Conservation (phyloP, 2,113 vertebrate species). For the Halcyon malimbica region DNA sequence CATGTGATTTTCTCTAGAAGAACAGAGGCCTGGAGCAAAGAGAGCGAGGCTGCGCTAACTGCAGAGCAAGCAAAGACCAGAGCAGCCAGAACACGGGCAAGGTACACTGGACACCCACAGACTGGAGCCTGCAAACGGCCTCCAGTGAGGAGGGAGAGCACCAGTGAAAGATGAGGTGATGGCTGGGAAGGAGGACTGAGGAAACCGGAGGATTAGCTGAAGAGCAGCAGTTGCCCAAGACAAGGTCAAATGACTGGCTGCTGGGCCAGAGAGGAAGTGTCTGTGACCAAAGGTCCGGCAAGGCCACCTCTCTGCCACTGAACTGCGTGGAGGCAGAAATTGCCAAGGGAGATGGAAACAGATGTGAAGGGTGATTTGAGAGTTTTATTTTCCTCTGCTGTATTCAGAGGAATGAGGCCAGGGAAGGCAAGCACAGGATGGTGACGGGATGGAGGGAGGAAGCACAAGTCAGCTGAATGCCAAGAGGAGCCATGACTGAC, state of each 20-base stretch:
- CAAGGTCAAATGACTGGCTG: not conserved
- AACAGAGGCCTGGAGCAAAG: not conserved
- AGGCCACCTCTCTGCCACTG: not conserved
- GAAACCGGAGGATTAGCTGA: not conserved
- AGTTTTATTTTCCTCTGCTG: not conserved
- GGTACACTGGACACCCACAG: not conserved
- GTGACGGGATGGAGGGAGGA: not conserved
- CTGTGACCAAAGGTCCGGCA: not conserved
- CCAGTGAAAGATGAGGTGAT: not conserved
- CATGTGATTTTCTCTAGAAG: not conserved
- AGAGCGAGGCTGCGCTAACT: not conserved
- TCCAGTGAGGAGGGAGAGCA: not conserved
- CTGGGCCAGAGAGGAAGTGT: not conserved
- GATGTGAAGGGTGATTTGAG: not conserved
- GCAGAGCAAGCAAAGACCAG: not conserved
- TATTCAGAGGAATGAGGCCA: not conserved
- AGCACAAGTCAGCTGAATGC: not conserved
- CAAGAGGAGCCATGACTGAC: not conserved
- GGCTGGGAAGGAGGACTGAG: not conserved
- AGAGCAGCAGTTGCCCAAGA: not conserved
- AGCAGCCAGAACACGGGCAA: not conserved
- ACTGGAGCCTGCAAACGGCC: not conserved
- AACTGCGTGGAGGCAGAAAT: not conserved
- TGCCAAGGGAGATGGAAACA: not conserved
- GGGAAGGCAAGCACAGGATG: not conserved